Evolutionary conservation across 2,888 invertebrate genomes (phyloP), one percentile per base, ranked within the genome.

Genomic region (Gerris lacustris): DNA sequence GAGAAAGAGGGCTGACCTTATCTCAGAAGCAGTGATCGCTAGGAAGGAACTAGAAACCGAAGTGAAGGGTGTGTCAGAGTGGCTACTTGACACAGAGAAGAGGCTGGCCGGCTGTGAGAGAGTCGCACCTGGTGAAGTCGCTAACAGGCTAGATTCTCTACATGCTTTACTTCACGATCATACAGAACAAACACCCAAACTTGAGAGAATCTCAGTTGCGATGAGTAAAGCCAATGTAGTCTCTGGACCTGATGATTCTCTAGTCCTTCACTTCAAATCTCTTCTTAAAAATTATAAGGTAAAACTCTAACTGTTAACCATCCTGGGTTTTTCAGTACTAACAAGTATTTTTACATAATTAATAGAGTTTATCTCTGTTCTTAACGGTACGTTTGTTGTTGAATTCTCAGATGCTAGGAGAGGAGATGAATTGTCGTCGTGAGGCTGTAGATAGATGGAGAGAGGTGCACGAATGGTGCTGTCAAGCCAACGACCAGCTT

Each of bases 141-240:
- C 92, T 77, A 85, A 87, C 0, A 86, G 88, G 55, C 80, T 94
- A 11, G 90, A 92, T 78, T 86, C 88, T 0, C 86, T 92, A 75
- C 91, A 94, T 79, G 87, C 87, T 0, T 82, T 94, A 44, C 82
- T 91, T 70, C 91, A 92, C 80, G 95, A 96, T 77, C 91, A 92
- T 79, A 88, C 89, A 2, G 91, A 93, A 66, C 91, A 92, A 77
- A 89, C 90, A 76, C 87, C 90, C 0, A 84, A 85, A 66, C 91
- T 94, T 75, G 85, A 88, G 73, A 85, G 86, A 4, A 90, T 95
- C 75, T 90, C 91, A 76, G 87, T 89, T 62, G 15, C 11, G 62
- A 62, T 62, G n/a, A 11, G n/a, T 15, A n/a, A 15, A 62, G 62
- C 62, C 62, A 62, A 11, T 31, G 31, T 31, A 31, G 31, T 31